Conservation (phyloP, 2,888 invertebrate species). For the Coelinius sp. region DNA sequence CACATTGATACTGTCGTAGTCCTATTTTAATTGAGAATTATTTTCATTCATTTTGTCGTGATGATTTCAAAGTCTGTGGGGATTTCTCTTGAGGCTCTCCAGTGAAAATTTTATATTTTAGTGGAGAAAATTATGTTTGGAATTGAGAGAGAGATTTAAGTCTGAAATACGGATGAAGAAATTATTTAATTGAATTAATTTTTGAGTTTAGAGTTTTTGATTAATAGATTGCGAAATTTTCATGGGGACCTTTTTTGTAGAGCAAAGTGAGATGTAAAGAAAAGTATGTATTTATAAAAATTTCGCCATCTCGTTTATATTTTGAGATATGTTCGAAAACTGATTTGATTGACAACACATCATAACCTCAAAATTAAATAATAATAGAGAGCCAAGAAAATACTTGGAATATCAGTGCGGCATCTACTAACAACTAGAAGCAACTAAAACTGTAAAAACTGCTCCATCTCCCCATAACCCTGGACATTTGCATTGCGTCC, state of each 20-base stretch:
- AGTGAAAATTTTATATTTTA: neutral
- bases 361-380: too few relatives aligned
- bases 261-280: too few relatives aligned
- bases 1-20: constrained; percentile 13
- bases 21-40: neutral
- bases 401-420: constrained; percentile 55
- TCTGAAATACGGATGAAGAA: neutral
- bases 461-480: constrained; percentile 40
- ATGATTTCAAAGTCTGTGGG: neutral
- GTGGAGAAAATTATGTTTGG: neutral
- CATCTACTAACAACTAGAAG: constrained; percentile 68
- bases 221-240: too few relatives aligned
- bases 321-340: too few relatives aligned
- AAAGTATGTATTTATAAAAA: too few relatives aligned
- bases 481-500: constrained; percentile 37
- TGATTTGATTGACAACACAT: too few relatives aligned
- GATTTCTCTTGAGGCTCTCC: neutral
- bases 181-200: too few relatives aligned
- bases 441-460: constrained; percentile 57
- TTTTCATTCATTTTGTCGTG: neutral
- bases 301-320: too few relatives aligned
- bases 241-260: too few relatives aligned
- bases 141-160: neutral
- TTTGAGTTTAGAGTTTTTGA: too few relatives aligned
- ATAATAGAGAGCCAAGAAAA: neutral